Evolutionary conservation across 1,140 invertebrate species (phyloP).

Genomic region (Bilobella aurantiaca): DNA sequence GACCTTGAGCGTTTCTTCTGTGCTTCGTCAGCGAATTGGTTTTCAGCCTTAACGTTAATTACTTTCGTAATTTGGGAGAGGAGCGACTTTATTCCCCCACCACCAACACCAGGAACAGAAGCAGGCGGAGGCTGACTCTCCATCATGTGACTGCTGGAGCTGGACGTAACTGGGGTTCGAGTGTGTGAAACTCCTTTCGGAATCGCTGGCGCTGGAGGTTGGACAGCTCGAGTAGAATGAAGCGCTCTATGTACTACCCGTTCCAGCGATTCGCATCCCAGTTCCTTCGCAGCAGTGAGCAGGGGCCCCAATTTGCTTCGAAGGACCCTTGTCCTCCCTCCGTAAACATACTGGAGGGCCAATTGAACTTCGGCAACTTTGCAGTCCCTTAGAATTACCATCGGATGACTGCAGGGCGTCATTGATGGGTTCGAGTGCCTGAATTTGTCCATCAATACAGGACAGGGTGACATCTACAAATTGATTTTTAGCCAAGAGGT

Average conservation of each 20-base stretch:
- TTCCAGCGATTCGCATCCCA: constrained; percentile 16
- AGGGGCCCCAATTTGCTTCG: constrained; percentile 5
- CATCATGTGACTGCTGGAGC: not conserved
- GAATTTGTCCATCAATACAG: constrained; percentile 26
- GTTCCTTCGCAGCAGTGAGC: constrained; percentile 7
- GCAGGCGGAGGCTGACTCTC: too few relatives aligned
- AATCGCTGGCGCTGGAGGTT: too few relatives aligned
- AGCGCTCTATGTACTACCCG: not conserved
- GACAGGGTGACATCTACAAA: constrained; percentile 23
- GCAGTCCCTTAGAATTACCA: constrained; percentile 17
- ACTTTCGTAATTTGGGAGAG: not conserved
- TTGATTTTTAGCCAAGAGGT: constrained; percentile 11
- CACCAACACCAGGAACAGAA: too few relatives aligned
- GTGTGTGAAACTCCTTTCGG: too few relatives aligned
- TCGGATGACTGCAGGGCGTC: constrained; percentile 23
- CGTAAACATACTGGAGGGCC: constrained; percentile 23
- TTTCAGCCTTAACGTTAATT: not conserved
- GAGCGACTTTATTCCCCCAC: not conserved
- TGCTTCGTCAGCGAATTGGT: not conserved
- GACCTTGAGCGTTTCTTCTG: not conserved
- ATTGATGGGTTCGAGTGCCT: constrained; percentile 18
- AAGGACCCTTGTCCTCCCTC: not conserved
- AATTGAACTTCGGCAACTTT: constrained; percentile 13
- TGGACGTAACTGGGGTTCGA: not conserved
- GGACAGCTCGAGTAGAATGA: not conserved